Evolutionary conservation across 2,888 invertebrate genomes (phyloP).

Genomic region (Nebria brevicollis): DNA sequence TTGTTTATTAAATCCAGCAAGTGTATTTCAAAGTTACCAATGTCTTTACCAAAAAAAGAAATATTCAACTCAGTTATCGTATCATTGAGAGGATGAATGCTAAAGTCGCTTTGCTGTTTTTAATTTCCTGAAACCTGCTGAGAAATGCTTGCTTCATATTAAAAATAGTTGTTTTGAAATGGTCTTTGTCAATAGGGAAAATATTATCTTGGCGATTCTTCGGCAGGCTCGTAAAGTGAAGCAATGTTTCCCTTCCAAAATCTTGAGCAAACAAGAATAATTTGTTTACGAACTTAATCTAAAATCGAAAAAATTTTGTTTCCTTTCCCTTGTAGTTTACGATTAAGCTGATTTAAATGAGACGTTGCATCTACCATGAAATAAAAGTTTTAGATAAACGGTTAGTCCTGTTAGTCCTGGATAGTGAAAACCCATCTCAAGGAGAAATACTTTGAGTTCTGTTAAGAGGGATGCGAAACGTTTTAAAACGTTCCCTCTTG

Average conservation of each 20-base stretch:
- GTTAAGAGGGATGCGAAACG: conserved; percentile 52
- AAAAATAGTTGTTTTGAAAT: conserved; percentile 50
- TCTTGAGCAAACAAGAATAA: no score
- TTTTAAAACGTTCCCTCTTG: conserved; percentile 53
- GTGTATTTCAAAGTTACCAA: conserved; percentile 54
- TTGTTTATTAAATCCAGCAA: conserved; percentile 54
- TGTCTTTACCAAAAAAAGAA: conserved; percentile 51
- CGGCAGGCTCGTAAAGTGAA: conserved; percentile 48
- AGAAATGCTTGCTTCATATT: conserved; percentile 53
- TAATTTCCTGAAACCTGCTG: conserved; percentile 54
- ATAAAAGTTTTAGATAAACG: conserved; percentile 54
- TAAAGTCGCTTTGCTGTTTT: conserved; percentile 53
- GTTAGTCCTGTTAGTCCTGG: conserved; percentile 53
- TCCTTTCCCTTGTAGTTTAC: conserved; percentile 55
- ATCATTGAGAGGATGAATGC: conserved; percentile 47
- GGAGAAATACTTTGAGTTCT: conserved; percentile 54
- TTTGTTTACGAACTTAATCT: conserved; percentile 50
- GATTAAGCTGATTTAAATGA: conserved; percentile 56
- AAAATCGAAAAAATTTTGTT: conserved; percentile 52
- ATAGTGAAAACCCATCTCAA: conserved; percentile 54
- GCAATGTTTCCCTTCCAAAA: conserved; percentile 42
- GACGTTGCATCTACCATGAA: conserved; percentile 55
- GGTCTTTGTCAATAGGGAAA: conserved; percentile 47
- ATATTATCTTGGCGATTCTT: conserved; percentile 49
- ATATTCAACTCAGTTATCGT: conserved; percentile 46